Conservation (phyloP, 2,797 vertebrate genomes). For the Acanthurus leucopareius region DNA sequence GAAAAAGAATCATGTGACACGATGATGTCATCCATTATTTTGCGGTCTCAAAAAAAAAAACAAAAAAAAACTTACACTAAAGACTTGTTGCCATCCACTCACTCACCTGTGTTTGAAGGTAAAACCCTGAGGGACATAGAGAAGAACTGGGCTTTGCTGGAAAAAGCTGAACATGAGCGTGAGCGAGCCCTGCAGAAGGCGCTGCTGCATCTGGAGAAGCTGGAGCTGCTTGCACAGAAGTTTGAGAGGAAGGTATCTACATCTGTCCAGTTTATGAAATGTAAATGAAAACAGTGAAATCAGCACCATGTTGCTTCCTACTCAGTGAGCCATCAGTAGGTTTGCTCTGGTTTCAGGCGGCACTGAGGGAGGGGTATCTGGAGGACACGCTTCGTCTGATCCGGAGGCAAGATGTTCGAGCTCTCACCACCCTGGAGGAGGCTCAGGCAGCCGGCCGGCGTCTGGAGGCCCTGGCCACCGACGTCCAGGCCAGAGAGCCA, state of each 20-base stretch:
- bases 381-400: slow-evolving; percentile 87
- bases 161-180: slow-evolving; percentile 88
- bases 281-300: not conserved
- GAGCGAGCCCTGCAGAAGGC: slow-evolving; percentile 87
- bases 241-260: slow-evolving; percentile 87
- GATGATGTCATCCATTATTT: too few relatives aligned
- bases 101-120: slow-evolving; percentile 52
- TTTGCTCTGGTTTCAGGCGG: slow-evolving; percentile 46
- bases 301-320: not conserved
- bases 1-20: too few relatives aligned
- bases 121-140: slow-evolving; percentile 87
- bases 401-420: slow-evolving; percentile 81
- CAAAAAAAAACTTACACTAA: too few relatives aligned
- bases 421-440: slow-evolving; percentile 74
- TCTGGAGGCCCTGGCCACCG: slow-evolving; percentile 88
- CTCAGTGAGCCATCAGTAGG: not conserved
- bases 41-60: too few relatives aligned
- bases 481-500: slow-evolving; percentile 87
- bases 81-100: too few relatives aligned
- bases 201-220: slow-evolving; percentile 87
- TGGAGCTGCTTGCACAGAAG: slow-evolving; percentile 90
- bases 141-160: slow-evolving; percentile 87
- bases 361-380: slow-evolving; percentile 88
- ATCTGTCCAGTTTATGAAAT: too few relatives aligned
- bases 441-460: slow-evolving; percentile 85